Evolutionary conservation across 2,113 vertebrate genomes (phyloP).

Genomic region (Cyprinodon brontotheroides): DNA sequence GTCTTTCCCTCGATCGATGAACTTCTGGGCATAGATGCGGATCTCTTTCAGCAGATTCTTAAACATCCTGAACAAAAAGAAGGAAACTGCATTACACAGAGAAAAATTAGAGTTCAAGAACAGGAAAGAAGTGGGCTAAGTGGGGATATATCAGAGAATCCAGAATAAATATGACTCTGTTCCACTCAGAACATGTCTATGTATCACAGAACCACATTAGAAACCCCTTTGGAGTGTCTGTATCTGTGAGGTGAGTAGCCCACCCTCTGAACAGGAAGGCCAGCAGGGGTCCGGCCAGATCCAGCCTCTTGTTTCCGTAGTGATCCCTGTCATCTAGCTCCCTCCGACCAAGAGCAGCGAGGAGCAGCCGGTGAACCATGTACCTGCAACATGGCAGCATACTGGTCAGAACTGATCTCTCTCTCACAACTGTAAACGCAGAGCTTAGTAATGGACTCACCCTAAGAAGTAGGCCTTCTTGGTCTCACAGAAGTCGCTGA

Average conservation of each 20-base stretch:
- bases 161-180: too few species aligned
- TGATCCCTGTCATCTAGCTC: constrained; percentile 99
- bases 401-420: background rate
- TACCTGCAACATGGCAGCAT: constrained; percentile 80
- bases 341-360: constrained; percentile 93
- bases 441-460: constrained; percentile 71
- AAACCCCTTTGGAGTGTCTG: background rate
- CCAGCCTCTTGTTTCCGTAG: constrained; percentile 98
- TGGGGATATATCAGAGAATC: too few species aligned
- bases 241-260: constrained; percentile 1
- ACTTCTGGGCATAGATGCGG: constrained; percentile 97
- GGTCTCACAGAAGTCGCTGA: constrained; percentile 99
- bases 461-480: constrained; percentile 98
- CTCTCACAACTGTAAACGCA: background rate
- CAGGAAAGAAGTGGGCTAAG: too few species aligned
- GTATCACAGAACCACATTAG: background rate
- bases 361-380: constrained; percentile 95
- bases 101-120: background rate
- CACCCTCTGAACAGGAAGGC: constrained; percentile 98
- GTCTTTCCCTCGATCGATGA: constrained; percentile 96
- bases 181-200: too few species aligned
- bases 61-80: constrained; percentile 87
- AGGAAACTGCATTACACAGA: background rate
- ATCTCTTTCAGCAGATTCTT: constrained; percentile 99
- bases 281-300: constrained; percentile 94